Conservation (phyloP, 2,113 vertebrate species). For the Nothoprocta pentlandii region DNA sequence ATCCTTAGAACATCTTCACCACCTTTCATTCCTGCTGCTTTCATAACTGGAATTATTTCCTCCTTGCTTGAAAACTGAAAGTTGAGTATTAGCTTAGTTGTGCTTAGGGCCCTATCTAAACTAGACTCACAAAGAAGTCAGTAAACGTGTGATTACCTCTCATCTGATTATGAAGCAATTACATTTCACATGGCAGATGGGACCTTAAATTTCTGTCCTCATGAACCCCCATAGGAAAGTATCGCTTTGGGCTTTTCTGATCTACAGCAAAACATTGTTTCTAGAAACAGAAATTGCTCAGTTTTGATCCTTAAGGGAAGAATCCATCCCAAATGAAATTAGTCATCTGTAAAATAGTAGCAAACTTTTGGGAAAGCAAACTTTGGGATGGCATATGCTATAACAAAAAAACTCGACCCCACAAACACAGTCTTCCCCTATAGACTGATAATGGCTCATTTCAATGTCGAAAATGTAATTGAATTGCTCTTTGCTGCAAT, state of each 20-base stretch:
- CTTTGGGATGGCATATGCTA: not conserved
- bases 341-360: conserved; percentile 38
- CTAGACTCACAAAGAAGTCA: not conserved
- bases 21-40: not conserved
- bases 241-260: conserved; percentile 22
- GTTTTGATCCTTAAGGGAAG: conserved; percentile 33
- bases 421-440: conserved; percentile 43
- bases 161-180: not conserved
- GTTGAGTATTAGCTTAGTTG: not conserved
- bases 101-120: not conserved
- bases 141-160: not conserved
- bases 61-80: not conserved
- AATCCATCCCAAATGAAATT: conserved; percentile 37
- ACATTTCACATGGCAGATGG: not conserved
- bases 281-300: conserved; percentile 10
- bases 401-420: conserved; percentile 51
- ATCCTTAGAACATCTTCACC: not conserved
- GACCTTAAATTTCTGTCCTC: not conserved
- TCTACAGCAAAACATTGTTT: not conserved
- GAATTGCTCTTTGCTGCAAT: conserved; percentile 69
- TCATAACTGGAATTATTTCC: not conserved
- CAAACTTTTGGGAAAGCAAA: conserved; percentile 35
- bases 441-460: conserved; percentile 65
- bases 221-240: not conserved
- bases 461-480: conserved; percentile 52